Evolutionary conservation across 1,140 invertebrate genomes (phyloP).

Genomic region (Archivesica marissinica): DNA sequence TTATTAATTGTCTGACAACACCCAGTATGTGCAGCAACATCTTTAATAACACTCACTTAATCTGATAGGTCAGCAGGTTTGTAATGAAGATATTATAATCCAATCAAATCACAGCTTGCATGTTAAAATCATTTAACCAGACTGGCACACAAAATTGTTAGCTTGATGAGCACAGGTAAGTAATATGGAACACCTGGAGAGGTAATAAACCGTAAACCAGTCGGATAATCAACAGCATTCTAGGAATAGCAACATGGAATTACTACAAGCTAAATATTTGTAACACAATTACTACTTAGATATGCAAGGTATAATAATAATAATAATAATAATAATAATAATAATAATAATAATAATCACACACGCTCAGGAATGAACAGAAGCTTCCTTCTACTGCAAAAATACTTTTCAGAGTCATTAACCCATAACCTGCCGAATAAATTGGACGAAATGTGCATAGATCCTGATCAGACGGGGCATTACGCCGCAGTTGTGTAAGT

Average conservation of each 20-base stretch:
- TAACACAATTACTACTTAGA: conserved; percentile 26
- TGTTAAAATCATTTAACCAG: not conserved
- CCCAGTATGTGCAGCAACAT: not conserved
- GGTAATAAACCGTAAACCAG: conserved; percentile 23
- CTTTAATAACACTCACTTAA: not conserved
- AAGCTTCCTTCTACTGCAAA: not conserved
- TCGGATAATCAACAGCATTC: conserved; percentile 14
- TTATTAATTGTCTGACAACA: not conserved
- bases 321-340: no score
- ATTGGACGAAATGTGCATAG: no score
- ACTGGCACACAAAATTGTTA: not conserved
- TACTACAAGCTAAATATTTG: conserved; percentile 43
- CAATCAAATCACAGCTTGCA: conserved; percentile 26
- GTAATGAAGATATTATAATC: conserved; percentile 45
- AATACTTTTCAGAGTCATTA: not conserved
- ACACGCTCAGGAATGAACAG: not conserved
- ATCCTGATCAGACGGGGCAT: no score
- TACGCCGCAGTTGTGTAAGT: no score
- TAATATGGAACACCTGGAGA: conserved; percentile 39
- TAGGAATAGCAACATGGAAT: not conserved
- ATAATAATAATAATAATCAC: not conserved
- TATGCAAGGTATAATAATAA: conserved; percentile 15
- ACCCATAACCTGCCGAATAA: no score
- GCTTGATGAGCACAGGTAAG: conserved; percentile 23
- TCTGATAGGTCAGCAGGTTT: conserved; percentile 41